Base-by-base conservation (phyloP, 2,888 invertebrate genomes). In the Aelia acuminata region DNA sequence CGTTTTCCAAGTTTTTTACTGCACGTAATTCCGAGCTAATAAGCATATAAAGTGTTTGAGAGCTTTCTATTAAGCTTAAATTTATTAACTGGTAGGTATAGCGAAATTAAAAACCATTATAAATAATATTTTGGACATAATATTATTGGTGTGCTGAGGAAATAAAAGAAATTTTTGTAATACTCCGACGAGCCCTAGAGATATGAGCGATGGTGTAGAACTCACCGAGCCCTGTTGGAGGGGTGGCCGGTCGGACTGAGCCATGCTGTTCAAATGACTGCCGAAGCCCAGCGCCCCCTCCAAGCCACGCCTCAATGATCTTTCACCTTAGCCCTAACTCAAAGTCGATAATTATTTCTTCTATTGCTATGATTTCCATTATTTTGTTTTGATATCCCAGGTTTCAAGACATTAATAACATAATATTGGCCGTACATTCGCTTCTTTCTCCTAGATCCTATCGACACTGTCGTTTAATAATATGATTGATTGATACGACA, bases 261-360 rank as follows among this genome's bases (percentile, higher is more conserved):
- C 80, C 80, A 80, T 80, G 43, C 18, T 13, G 80, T 22, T 43
- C 43, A 43, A 80, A 43, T 80, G 80, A 43, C 43, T 43, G 11
- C 15, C 18, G 11, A 5, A n/a, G 80, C 80, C 31, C n/a, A 15
- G 80, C 80, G 80, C 80, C 80, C n/a, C 1, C 75, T 18, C 39
- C 20, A 10, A 39, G 75, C 80, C 43, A 80, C 43, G 43, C 43
- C n/a, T 43, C 80, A 4, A 4, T n/a, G n/a, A 80, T 43, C 22
- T 80, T 43, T 80, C 47, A 47, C 22, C 80, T 80, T 0, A 3
- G 43, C n/a, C 39, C 43, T 80, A 43, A 4, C 80, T n/a, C 80
- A 43, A 47, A 47, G 80, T 80, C 80, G n/a, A 80, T 80, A 80
- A 80, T 70, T 70, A 70, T 35, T 35, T 18, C 35, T 5, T 18